phyloP scores from a whole-genome alignment of 1,140 invertebrate species.

The Yoshiicerus persimilis region DNA sequence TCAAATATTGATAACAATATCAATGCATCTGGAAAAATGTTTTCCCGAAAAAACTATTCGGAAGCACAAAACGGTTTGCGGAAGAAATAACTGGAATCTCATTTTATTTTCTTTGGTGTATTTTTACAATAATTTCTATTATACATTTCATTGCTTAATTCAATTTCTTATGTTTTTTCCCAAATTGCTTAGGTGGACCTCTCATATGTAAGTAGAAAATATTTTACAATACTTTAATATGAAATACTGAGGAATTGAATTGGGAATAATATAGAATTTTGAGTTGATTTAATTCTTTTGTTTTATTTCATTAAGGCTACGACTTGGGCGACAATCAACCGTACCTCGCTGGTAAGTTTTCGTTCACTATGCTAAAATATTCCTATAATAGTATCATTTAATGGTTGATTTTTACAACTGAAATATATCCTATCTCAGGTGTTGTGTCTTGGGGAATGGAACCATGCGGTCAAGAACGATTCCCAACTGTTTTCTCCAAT shows the following conservation, averaged over 20 bases:
- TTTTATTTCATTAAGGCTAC: not conserved
- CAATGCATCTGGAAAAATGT: too few relatives aligned
- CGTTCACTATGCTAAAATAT: not conserved
- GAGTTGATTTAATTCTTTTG: not conserved
- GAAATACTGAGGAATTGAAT: not conserved
- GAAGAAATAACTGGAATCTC: too few relatives aligned
- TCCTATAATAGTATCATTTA: too few relatives aligned
- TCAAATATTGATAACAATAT: too few relatives aligned
- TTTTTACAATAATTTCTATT: not conserved
- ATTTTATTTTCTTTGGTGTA: not conserved
- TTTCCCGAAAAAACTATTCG: too few relatives aligned
- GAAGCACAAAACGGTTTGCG: too few relatives aligned
- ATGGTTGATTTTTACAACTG: not conserved
- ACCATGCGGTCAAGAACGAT: not conserved
- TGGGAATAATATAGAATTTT: not conserved
- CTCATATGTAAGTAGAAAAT: not conserved
- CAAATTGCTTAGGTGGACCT: not conserved
- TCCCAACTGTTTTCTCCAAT: not conserved
- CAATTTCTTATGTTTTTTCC: not conserved
- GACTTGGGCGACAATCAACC: not conserved
- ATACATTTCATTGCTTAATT: not conserved
- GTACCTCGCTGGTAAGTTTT: not conserved
- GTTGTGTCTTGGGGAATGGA: conserved; percentile 17
- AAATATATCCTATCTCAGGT: not conserved
- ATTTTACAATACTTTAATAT: too few relatives aligned